A percentile compares a stretch with the other conserved stretches of the same genome.
Conservation (phyloP, 1,140 invertebrate genomes). For the Nomia melanderi region DNA sequence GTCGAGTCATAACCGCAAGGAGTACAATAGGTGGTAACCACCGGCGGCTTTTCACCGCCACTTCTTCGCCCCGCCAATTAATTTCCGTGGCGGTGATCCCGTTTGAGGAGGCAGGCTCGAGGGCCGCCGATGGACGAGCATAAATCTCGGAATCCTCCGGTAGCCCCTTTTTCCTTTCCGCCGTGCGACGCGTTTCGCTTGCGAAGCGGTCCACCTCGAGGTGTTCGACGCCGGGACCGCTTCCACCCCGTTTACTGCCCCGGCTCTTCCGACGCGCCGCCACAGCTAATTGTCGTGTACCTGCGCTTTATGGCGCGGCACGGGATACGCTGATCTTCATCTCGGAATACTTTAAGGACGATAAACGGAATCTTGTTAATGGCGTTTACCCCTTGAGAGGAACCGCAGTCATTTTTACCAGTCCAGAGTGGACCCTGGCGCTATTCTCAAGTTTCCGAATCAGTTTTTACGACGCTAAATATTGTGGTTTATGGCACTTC, state of each 20-base stretch:
- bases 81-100: conserved; percentile 70
- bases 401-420: too few species aligned
- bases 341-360: neutral
- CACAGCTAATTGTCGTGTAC: conserved; percentile 8
- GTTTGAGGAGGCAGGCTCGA: conserved; percentile 40
- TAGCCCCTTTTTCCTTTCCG: neutral
- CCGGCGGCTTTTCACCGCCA: conserved; percentile 69
- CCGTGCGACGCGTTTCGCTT: conserved; percentile 23
- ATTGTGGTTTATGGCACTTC: too few species aligned
- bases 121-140: conserved; percentile 36
- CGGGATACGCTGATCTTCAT: neutral
- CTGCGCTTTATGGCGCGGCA: conserved; percentile 4
- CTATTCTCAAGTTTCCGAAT: too few species aligned
- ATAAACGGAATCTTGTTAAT: neutral
- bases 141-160: conserved; percentile 32
- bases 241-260: conserved; percentile 13
- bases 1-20: conserved; percentile 70
- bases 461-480: too few species aligned
- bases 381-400: too few species aligned
- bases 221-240: neutral
- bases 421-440: too few species aligned
- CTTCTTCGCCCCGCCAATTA: conserved; percentile 72
- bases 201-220: neutral
- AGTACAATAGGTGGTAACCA: conserved; percentile 68
- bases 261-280: too few species aligned